These are phyloP conservation scores for Drosophila malerkotliana DNA, from an alignment of 1,140 invertebrate genomes.

Conservation along the genomic window DNA sequence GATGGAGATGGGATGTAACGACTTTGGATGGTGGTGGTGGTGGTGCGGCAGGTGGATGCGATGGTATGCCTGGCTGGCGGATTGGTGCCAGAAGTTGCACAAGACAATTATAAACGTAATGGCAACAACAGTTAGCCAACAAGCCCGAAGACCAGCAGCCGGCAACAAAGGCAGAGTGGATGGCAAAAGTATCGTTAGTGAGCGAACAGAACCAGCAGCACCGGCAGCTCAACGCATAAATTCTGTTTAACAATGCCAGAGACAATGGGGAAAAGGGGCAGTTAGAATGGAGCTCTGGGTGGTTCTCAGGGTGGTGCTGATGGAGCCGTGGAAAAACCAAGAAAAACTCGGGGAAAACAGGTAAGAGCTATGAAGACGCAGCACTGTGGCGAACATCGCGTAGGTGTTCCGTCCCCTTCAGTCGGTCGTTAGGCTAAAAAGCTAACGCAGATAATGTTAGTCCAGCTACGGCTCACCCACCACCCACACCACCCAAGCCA, in stretches of 20 bases:
- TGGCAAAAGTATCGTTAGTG: conserved; percentile 67
- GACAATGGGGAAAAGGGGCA: conserved; percentile 41
- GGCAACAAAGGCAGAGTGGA: conserved; percentile 26
- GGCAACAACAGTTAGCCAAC: conserved; percentile 58
- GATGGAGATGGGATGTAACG: conserved; percentile 30
- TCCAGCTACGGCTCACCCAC: not conserved
- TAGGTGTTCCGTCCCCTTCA: conserved; percentile 24
- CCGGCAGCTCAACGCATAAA: conserved; percentile 76
- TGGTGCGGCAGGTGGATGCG: conserved; percentile 4
- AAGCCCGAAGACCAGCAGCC: not conserved
- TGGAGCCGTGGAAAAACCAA: not conserved
- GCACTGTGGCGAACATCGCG: conserved; percentile 7
- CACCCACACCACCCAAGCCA: too few relatives aligned
- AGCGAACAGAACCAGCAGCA: conserved; percentile 12
- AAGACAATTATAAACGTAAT: conserved; percentile 82
- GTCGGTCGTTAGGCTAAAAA: conserved; percentile 77
- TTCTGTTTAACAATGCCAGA: conserved; percentile 70
- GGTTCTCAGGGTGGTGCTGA: too few relatives aligned
- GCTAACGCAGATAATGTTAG: conserved; percentile 68
- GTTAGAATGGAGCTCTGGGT: not conserved
- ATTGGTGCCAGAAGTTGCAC: conserved; percentile 66
- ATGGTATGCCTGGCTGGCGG: conserved; percentile 34
- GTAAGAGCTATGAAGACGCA: conserved; percentile 9
- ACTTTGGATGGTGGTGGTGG: conserved; percentile 20
- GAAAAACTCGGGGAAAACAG: conserved; percentile 2